Base-by-base conservation (phyloP, 2,797 vertebrate genomes). In the Lepilemur ruficaudatus region DNA sequence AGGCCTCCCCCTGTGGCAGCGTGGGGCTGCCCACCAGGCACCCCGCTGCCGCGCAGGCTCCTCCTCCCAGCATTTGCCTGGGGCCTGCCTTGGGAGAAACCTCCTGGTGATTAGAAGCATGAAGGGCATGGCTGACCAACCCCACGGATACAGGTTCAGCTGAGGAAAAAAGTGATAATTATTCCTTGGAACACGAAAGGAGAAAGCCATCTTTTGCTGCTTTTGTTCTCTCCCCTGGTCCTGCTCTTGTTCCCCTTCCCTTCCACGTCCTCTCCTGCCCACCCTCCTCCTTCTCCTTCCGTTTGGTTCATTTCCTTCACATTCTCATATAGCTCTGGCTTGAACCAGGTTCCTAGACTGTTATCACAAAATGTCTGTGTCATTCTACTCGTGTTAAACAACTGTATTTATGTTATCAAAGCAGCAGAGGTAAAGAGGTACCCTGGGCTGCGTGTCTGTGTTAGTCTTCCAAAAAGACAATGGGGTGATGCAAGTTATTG, bases 1-100 rank as follows among this genome's bases (percentile, higher is more conserved):
- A 41, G 20, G 41, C 4, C 35, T 23, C 2, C 9, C 4, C 25
- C n/a, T 1, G 1, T 12, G 22, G 38, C 13, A 4, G 46, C 11
- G 2, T 43, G 35, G 5, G 23, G 43, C 61, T 55, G 76, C 35
- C 15, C n/a, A 63, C 69, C 1, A 1, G 30, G 41, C 15, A 11
- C 14, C 20, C 7, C 1, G 13, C 5, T 69, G 48, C 2, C 30
- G 35, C 12, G 50, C 10, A 14, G 20, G 25, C 35, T 65, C 4
- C 7, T 46, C 12, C 52, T 72, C 15, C 57, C 23, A 18, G 18
- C 9, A 13, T 55, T 20, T 30, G 22, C 1, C 13, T 38, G 4
- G 9, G 4, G 5, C 6, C 13, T 48, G 15, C 30, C 63, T 55
- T 30, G 50, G 48, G 13, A 38, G 48, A 25, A 9, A 83, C 18